These are phyloP conservation scores for Lasioglossum oenotherae DNA, from an alignment of 2,888 invertebrate genomes.

Conservation along the genomic window DNA sequence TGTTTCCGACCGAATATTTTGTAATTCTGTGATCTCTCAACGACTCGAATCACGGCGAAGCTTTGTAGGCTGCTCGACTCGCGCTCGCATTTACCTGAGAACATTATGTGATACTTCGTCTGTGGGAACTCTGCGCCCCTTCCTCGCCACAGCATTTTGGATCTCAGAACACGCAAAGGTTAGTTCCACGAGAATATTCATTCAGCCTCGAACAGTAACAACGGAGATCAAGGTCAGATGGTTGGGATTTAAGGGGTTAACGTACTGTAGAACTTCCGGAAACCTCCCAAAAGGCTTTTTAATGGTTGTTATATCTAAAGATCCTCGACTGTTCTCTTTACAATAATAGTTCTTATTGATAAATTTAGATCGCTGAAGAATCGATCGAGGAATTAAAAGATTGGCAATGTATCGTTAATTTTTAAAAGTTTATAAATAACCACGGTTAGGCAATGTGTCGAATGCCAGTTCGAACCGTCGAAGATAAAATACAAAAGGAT, in stretches of 20 bases:
- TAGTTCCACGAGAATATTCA: slow-evolving; percentile 36
- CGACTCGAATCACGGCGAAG: neutral
- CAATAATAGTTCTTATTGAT: neutral
- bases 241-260: neutral
- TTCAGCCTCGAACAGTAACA: neutral
- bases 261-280: neutral
- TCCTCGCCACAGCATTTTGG: slow-evolving; percentile 54
- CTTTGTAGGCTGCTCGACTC: neutral
- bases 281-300: no score
- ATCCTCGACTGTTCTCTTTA: neutral
- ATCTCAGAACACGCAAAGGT: slow-evolving; percentile 60
- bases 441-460: neutral
- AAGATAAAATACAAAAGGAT: neutral
- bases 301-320: no score
- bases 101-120: slow-evolving; percentile 72
- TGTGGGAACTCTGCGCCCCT: slow-evolving; percentile 9
- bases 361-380: neutral
- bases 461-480: neutral
- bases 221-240: neutral
- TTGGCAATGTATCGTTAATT: neutral
- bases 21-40: slow-evolving; percentile 1
- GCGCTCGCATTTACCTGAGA: slow-evolving; percentile 7
- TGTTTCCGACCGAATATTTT: neutral
- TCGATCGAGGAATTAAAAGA: neutral
- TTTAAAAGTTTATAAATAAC: neutral